phyloP scores from a whole-genome alignment of 2,888 invertebrate species.

The Drosophila birchii region DNA sequence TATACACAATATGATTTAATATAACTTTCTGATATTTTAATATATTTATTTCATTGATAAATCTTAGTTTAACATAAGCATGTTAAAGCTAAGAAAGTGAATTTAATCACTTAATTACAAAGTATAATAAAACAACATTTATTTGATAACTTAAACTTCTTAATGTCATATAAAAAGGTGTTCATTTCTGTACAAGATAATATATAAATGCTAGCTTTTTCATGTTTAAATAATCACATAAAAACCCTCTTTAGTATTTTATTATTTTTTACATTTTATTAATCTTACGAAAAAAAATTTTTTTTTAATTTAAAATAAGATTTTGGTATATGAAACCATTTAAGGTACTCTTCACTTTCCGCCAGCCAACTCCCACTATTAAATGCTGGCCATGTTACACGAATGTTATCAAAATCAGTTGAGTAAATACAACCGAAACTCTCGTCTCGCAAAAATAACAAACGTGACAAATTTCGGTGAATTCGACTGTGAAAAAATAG shows the following conservation, averaged over 20 bases:
- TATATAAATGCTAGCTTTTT: background rate
- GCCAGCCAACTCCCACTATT: constrained; percentile 4
- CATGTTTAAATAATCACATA: background rate
- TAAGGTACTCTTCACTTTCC: background rate
- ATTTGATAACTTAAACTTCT: background rate
- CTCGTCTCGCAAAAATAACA: constrained; percentile 75
- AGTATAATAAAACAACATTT: background rate
- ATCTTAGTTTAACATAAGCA: background rate
- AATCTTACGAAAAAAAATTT: background rate
- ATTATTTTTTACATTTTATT: background rate
- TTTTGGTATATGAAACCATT: background rate
- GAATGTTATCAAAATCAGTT: constrained; percentile 84
- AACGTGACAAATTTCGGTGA: constrained; percentile 83
- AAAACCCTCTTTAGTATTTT: background rate
- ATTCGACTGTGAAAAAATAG: constrained; percentile 75
- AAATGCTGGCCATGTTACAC: constrained; percentile 71
- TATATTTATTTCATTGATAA: background rate
- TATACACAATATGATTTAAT: background rate
- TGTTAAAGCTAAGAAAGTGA: too few relatives aligned
- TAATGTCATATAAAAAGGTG: background rate
- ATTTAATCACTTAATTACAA: too few relatives aligned
- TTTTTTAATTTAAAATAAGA: background rate
- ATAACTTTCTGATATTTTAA: background rate
- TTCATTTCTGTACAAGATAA: too few relatives aligned
- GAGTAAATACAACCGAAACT: constrained; percentile 78